Evolutionary conservation across 2,888 invertebrate species (phyloP), one percentile per base, ranked within the genome.

Genomic region (Lasioglossum malachurum): DNA sequence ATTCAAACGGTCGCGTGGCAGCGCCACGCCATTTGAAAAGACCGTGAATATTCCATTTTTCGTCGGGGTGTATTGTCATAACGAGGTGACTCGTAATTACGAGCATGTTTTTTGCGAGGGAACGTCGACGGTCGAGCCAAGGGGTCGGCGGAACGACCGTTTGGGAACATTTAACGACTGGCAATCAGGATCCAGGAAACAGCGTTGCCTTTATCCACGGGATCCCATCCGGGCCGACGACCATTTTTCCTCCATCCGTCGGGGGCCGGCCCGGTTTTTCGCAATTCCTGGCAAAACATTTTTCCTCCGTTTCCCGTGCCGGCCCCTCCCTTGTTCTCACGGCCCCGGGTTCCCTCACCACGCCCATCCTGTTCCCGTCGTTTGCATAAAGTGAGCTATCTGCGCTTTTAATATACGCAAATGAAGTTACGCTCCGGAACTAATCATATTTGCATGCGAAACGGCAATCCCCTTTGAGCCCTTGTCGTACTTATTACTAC

Each of bases 371-470:
- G 84, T 91, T 57, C 89, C n/a, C 89, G 86, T 90, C 89, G 92
- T 92, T 93, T 92, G 91, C 93, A 94, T 93, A 93, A 93, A 94
- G 92, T 89, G 91, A 92, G 90, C 92, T 93, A 93, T 93, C 92
- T 92, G 86, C 91, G 92, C 92, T 94, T 95, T 93, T 94, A 94
- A 94, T 94, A 92, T 91, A 94, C 92, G 93, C 93, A 94, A 95
- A 95, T 94, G 93, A 94, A 94, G 93, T 94, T 94, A 94, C 92
- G 91, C 92, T 92, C 92, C 92, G 93, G 93, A 94, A 94, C 94
- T 95, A 94, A 94, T 94, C 92, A 92, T 94, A 94, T 95, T 95
- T 94, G 93, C 93, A 94, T 94, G 93, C 92, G 92, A 88, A 94
- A 91, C 92, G 92, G 93, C 93, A 93, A 93, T 93, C 93, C 93